These are phyloP conservation scores for Diadumene lineata DNA, from an alignment of 92 coral and sea anemone species.

Conservation along the genomic window DNA sequence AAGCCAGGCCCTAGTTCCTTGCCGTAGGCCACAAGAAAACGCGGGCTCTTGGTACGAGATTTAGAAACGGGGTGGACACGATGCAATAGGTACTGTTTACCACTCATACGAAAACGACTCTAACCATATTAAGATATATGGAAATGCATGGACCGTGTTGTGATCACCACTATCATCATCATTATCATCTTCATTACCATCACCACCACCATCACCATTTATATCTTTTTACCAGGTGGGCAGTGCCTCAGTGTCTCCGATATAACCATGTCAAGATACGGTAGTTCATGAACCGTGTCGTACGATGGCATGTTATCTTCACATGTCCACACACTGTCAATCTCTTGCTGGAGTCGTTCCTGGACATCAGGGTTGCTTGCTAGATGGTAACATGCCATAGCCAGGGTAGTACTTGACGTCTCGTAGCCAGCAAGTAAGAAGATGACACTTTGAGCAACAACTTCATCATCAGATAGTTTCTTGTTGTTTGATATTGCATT, in stretches of 20 bases:
- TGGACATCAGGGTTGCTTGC: conserved; percentile 75
- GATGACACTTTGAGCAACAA: conserved; percentile 59
- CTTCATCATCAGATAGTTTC: conserved; percentile 61
- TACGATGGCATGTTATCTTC: conserved; percentile 64
- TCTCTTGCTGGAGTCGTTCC: conserved; percentile 65
- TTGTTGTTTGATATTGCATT: conserved; percentile 37
- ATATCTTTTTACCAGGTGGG: conserved; percentile 85
- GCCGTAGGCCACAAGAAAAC: too few relatives aligned
- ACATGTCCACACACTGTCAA: conserved; percentile 71
- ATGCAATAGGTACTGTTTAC: too few relatives aligned
- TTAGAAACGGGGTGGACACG: too few relatives aligned
- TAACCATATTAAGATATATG: too few relatives aligned
- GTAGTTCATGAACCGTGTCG: conserved; percentile 53
- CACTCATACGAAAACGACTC: too few relatives aligned
- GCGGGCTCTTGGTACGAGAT: too few relatives aligned
- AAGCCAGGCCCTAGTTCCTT: too few relatives aligned
- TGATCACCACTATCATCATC: too few relatives aligned
- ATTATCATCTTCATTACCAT: too few relatives aligned
- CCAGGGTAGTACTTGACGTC: conserved; percentile 64
- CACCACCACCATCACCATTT: too few relatives aligned
- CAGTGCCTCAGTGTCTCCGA: conserved; percentile 67
- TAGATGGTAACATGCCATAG: conserved; percentile 58
- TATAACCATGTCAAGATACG: conserved; percentile 70
- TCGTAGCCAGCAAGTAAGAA: conserved; percentile 83
- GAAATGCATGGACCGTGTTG: too few relatives aligned